These are phyloP conservation scores for Buceros bicornis DNA, from an alignment of 2,797 vertebrate genomes.

Conservation along the genomic window DNA sequence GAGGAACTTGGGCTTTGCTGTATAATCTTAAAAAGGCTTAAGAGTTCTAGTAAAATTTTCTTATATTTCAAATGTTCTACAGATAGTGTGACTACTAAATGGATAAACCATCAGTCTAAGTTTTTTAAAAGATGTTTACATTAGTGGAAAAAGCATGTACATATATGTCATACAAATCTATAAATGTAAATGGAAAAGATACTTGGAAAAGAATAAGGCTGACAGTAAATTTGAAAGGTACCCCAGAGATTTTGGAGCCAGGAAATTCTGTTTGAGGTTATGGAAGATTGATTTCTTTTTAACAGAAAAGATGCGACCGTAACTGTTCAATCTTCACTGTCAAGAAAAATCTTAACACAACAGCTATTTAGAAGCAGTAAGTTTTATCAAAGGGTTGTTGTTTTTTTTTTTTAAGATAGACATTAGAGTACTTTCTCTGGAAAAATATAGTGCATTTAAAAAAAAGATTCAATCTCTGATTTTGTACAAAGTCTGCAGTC, in stretches of 20 bases:
- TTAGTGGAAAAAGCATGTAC: not conserved
- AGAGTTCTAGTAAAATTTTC: not conserved
- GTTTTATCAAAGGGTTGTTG: constrained; percentile 41
- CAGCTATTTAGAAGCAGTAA: constrained; percentile 52
- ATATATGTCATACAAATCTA: not conserved
- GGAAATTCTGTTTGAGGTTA: constrained; percentile 43
- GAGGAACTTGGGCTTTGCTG: constrained; percentile 24
- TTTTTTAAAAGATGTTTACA: not conserved
- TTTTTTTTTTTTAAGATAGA: constrained; percentile 13
- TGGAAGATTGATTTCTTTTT: constrained; percentile 57
- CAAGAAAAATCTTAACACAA: constrained; percentile 45
- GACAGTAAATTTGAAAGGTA: constrained; percentile 19
- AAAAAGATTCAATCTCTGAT: constrained; percentile 62
- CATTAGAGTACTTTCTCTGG: constrained; percentile 47
- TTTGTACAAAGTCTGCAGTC: constrained; percentile 48
- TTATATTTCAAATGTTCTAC: not conserved
- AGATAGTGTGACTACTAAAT: not conserved
- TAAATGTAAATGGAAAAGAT: constrained; percentile 25
- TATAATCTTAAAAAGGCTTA: constrained; percentile 15
- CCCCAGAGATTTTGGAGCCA: not conserved
- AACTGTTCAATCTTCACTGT: constrained; percentile 4
- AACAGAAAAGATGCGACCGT: constrained; percentile 40
- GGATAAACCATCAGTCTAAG: not conserved
- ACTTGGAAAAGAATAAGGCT: not conserved
- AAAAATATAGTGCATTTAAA: not conserved